phyloP scores from a whole-genome alignment of 2,113 vertebrate genomes.

The Suncus etruscus region DNA sequence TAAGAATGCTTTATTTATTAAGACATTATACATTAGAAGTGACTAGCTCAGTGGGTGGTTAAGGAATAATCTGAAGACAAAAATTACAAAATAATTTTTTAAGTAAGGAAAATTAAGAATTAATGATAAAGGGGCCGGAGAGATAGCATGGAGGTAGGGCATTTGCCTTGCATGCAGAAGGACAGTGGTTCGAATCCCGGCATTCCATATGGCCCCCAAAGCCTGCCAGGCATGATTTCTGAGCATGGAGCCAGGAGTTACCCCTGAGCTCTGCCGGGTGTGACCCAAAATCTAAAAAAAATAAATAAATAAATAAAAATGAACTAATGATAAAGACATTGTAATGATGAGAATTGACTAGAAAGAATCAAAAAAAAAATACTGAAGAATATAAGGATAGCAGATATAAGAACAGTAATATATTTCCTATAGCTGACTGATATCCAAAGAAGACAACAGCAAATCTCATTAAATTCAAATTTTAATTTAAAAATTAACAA shows the following conservation, averaged over 20 bases:
- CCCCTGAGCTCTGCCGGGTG: too few species aligned
- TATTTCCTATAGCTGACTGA: too few species aligned
- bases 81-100: constrained; percentile 37
- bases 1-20: neutral
- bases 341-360: neutral
- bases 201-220: too few species aligned
- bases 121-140: neutral
- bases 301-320: constrained; percentile 28
- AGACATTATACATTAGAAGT: neutral
- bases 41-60: neutral
- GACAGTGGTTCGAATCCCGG: too few species aligned
- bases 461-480: too few species aligned
- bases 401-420: too few species aligned
- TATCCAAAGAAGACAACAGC: too few species aligned
- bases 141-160: too few species aligned
- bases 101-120: constrained; percentile 23
- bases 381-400: neutral
- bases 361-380: constrained; percentile 14
- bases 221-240: too few species aligned
- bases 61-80: neutral
- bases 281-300: neutral
- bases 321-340: neutral
- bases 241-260: too few species aligned
- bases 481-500: too few species aligned
- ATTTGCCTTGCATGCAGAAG: too few species aligned